A percentile compares a stretch with the other conserved stretches of the same genome.
Evolutionary conservation across 2,113 vertebrate genomes (phyloP).

Genomic region (Pygoscelis antarcticus): DNA sequence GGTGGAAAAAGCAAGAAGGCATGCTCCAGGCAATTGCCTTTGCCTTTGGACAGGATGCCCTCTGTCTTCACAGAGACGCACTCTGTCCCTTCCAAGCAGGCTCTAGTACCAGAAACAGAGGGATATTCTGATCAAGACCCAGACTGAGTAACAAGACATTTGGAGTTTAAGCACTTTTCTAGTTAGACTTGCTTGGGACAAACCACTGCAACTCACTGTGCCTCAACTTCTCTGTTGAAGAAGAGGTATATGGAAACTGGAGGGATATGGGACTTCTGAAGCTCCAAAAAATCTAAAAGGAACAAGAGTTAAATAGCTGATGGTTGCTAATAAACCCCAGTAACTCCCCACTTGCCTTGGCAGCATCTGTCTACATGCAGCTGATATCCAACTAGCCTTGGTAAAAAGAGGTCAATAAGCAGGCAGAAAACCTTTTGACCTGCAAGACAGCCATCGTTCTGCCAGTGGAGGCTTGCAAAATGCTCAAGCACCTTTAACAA

Average conservation of each 20-base stretch:
- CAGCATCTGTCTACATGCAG: not conserved
- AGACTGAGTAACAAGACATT: not conserved
- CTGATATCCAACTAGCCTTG: fast-evolving
- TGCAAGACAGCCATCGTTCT: not conserved
- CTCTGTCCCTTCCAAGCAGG: not conserved
- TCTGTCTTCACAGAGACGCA: not conserved
- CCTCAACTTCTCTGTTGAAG: not conserved
- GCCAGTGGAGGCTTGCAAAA: not conserved
- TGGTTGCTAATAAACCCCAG: not conserved
- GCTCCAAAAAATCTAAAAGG: not conserved
- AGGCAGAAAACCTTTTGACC: not conserved
- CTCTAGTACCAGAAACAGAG: not conserved
- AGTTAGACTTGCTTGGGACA: not conserved
- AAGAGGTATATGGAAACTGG: not conserved
- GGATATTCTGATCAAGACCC: not conserved
- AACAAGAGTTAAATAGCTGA: not conserved
- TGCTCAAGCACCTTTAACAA: not conserved
- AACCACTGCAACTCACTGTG: not conserved
- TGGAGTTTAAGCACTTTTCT: not conserved
- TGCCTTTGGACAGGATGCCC: not conserved
- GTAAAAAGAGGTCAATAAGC: not conserved
- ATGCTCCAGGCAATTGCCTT: not conserved
- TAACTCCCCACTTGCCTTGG: not conserved
- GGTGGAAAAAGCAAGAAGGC: not conserved
- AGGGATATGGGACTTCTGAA: not conserved